Percentiles rank a stretch among this genome's conserved stretches.
phyloP scores from a whole-genome alignment of 2,113 vertebrate species.

The Oryzias woworae region DNA sequence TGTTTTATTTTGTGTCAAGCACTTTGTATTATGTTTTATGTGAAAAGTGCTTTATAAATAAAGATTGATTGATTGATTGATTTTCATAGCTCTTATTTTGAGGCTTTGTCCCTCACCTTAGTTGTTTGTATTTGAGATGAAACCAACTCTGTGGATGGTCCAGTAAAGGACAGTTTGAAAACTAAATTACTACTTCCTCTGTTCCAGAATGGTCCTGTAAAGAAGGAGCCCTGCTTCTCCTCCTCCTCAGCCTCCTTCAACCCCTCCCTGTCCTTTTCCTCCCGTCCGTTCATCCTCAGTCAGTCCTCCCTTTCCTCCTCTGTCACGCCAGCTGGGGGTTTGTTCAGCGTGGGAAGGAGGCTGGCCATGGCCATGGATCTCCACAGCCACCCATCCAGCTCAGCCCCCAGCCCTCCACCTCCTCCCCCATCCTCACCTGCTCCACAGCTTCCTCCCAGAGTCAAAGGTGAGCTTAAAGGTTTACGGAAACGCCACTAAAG shows the following conservation, averaged over 20 bases:
- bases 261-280: conserved; percentile 61
- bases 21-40: too few species aligned
- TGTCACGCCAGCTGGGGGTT: conserved; percentile 27
- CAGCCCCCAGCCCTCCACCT: conserved; percentile 53
- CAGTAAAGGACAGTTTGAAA: not conserved
- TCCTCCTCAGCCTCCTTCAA: conserved; percentile 50
- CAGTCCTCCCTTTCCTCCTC: conserved; percentile 30
- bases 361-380: conserved; percentile 68
- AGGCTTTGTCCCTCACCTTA: too few species aligned
- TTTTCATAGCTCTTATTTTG: too few species aligned
- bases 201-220: conserved; percentile 57
- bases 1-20: too few species aligned
- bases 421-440: conserved; percentile 64
- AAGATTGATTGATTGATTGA: too few species aligned
- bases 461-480: conserved; percentile 53
- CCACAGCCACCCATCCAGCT: conserved; percentile 40
- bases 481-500: not conserved
- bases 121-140: too few species aligned
- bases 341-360: conserved; percentile 66
- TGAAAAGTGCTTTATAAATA: too few species aligned
- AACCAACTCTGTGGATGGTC: too few species aligned
- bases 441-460: conserved; percentile 62
- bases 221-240: conserved; percentile 61
- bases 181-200: not conserved
- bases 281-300: conserved; percentile 56